Percentiles rank a stretch among this genome's conserved stretches.
These are phyloP conservation scores for Hiodon alosoides DNA, from an alignment of 2,113 vertebrate genomes.

Conservation along the genomic window DNA sequence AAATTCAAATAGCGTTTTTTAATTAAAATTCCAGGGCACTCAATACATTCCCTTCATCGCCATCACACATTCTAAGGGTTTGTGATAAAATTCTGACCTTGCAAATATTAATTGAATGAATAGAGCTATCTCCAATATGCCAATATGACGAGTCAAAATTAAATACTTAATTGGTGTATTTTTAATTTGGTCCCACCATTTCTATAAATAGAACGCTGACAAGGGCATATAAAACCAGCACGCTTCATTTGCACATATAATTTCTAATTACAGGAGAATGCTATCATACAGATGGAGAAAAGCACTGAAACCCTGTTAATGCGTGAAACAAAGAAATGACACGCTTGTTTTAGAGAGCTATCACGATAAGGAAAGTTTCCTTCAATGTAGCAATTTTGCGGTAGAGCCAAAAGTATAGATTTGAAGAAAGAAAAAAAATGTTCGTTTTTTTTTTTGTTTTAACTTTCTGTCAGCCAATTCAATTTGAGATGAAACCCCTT, in stretches of 20 bases:
- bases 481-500: not conserved
- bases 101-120: not conserved
- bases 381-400: slow-evolving; percentile 19
- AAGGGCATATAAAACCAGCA: not conserved
- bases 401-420: slow-evolving; percentile 1
- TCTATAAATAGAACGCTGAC: slow-evolving; percentile 14
- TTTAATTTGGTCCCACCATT: slow-evolving; percentile 19
- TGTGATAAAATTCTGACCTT: slow-evolving; percentile 3
- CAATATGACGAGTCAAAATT: not conserved
- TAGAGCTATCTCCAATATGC: not conserved
- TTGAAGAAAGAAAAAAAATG: not conserved
- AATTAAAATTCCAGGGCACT: not conserved
- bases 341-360: slow-evolving; percentile 20
- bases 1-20: not conserved
- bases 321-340: not conserved
- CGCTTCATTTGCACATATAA: slow-evolving; percentile 11
- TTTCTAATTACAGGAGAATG: slow-evolving; percentile 12
- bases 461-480: not conserved
- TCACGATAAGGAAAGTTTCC: slow-evolving; percentile 21
- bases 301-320: slow-evolving; percentile 7
- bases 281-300: not conserved
- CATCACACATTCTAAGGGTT: not conserved
- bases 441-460: not conserved
- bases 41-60: not conserved
- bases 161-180: slow-evolving; percentile 8